Conservation (phyloP, 2,113 vertebrate species). For the Geothlypis trichas region DNA sequence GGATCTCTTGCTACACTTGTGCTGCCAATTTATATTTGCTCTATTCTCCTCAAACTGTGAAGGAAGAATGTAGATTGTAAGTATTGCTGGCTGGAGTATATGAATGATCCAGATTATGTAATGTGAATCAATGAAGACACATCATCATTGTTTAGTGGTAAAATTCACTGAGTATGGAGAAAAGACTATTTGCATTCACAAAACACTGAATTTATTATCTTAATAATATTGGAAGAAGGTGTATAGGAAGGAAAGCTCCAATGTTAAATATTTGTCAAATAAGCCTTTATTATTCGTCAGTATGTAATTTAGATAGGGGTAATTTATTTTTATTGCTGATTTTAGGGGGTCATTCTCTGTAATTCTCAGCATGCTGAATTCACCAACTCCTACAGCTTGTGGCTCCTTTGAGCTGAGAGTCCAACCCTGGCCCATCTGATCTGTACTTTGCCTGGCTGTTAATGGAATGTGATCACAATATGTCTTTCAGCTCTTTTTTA, state of each 20-base stretch:
- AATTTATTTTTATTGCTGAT: not conserved
- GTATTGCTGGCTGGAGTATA: not conserved
- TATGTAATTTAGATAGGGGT: constrained; percentile 35
- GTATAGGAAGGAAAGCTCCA: not conserved
- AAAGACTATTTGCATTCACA: not conserved
- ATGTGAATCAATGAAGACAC: not conserved
- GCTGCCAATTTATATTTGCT: not conserved
- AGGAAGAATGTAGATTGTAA: not conserved
- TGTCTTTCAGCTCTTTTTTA: not conserved
- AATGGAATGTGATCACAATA: not conserved
- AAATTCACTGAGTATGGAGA: not conserved
- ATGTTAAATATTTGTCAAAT: constrained; percentile 19
- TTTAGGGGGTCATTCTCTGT: not conserved
- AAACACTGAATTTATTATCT: not conserved
- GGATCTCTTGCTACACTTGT: not conserved
- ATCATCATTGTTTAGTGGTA: not conserved
- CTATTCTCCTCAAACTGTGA: not conserved
- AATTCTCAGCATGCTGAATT: not conserved
- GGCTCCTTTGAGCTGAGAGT: not conserved
- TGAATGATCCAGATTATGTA: not conserved
- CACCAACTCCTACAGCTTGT: not conserved
- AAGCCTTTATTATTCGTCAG: constrained; percentile 41
- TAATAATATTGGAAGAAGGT: not conserved
- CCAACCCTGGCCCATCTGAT: not conserved
- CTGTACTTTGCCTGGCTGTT: not conserved